Evolutionary conservation across 23 tunicate genomes (phyloP).

Genomic region (Oikopleura dioica): DNA sequence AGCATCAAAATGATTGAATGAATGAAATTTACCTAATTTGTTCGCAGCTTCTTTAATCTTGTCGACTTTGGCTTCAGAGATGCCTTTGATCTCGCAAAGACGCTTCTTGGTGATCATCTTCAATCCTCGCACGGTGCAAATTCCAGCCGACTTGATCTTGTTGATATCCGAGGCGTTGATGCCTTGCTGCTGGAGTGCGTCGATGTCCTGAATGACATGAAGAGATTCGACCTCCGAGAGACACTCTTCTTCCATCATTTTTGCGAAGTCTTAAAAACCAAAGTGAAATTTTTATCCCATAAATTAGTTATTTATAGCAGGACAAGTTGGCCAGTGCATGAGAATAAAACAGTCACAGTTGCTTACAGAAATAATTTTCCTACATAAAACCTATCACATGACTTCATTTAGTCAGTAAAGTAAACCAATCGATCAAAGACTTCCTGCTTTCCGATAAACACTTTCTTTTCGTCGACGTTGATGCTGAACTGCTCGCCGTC

Average conservation of each 20-base stretch:
- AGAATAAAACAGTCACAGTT: no score
- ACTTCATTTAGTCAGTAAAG: neutral
- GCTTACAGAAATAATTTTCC: no score
- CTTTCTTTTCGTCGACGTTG: neutral
- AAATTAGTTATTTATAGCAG: no score
- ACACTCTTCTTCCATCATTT: neutral
- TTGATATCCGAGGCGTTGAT: neutral
- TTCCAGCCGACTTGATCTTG: constrained; percentile 24
- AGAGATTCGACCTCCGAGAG: neutral
- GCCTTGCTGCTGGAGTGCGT: constrained; percentile 7
- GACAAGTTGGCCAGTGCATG: no score
- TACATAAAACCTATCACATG: no score
- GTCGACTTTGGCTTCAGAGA: constrained; percentile 91
- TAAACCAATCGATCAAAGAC: neutral
- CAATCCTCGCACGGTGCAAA: constrained; percentile 80
- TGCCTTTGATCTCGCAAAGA: constrained; percentile 64
- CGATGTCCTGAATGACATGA: neutral
- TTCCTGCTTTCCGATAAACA: neutral
- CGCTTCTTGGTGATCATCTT: constrained; percentile 79
- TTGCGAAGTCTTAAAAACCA: no score
- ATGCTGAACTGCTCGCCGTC: neutral
- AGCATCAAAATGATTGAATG: no score
- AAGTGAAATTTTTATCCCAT: no score
- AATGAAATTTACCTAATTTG: no score
- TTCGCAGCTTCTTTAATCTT: constrained; percentile 31